These are phyloP conservation scores for Rhynchophorus ferrugineus DNA, from an alignment of 1,140 invertebrate species.

Conservation along the genomic window DNA sequence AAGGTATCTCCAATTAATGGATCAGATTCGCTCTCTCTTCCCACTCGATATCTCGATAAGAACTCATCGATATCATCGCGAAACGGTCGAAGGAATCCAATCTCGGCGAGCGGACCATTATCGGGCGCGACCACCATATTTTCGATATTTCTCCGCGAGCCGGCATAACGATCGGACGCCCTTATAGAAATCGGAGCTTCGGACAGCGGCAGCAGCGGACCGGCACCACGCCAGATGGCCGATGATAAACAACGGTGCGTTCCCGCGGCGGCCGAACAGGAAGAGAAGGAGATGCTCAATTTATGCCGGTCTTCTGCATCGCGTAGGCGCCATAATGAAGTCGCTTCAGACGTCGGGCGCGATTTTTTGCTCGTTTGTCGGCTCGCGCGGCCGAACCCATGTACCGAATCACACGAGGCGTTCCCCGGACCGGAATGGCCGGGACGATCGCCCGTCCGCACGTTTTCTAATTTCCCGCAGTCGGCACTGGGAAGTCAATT, in stretches of 20 bases:
- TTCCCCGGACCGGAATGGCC: not conserved
- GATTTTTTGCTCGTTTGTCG: not conserved
- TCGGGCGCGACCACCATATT: too few species aligned
- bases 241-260: not conserved
- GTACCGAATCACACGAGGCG: not conserved
- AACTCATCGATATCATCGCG: too few species aligned
- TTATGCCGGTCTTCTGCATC: not conserved
- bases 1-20: too few species aligned
- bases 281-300: not conserved
- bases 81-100: too few species aligned
- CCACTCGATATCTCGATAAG: too few species aligned
- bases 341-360: not conserved
- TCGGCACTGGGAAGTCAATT: not conserved
- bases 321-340: not conserved
- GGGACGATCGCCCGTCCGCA: too few species aligned
- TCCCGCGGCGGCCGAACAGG: not conserved
- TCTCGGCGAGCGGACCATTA: too few species aligned
- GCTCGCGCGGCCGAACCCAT: not conserved
- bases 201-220: too few species aligned
- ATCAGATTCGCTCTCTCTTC: too few species aligned
- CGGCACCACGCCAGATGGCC: not conserved
- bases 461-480: not conserved
- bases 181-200: too few species aligned
- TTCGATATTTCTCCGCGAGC: too few species aligned
- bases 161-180: too few species aligned